Evolutionary conservation across 2,113 vertebrate species (phyloP), one percentile per base, ranked within the genome.

Genomic region (Bubo bubo): DNA sequence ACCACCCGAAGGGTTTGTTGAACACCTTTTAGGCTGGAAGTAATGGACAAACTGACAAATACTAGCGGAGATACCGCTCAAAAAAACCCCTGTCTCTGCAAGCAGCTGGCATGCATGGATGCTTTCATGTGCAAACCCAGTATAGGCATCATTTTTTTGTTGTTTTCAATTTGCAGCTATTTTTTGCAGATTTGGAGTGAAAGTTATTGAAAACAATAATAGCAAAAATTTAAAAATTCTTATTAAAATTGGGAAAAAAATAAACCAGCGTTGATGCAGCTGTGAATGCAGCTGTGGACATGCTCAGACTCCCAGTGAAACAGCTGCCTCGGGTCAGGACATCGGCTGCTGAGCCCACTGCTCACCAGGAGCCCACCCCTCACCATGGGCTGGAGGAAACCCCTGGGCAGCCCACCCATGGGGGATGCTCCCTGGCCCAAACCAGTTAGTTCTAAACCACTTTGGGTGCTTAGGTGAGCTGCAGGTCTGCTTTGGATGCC

Each of bases 221-320:
- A 27, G 16, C 10, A 27, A 60, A 53, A 43, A 19, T 6, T 32
- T 35, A 64, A 79, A 62, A 84, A 49, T 13, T 14, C 35, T 23
- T 5, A 26, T 28, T 59, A 66, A 43, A 73, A 21, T 12, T 52
- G 34, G 34, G 17, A 17, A 45, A 64, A 52, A 8, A 47, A 47
- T 21, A 8, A 19, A 0, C 3, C 35, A 35, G 14, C 1, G 3
- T 16, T 68, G 27, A 12, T 43, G 14, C 45, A 47, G 45, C 45
- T 21, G 45, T 47, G 37, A 52, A 27, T 11, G 8, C 20, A 43
- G 35, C 60, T 59, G 50, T 37, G 43, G 60, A 27, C 9, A 9
- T 6, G 20, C 3, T 6, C 18, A 50, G 50, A 28, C 5, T 45
- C 9, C 8, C 13, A 11, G 64, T 49, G 43, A 50, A 32, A 34